A percentile compares a stretch with the other conserved stretches of the same genome.
These are phyloP conservation scores for Leucoma salicis DNA, from an alignment of 2,888 invertebrate genomes.

Conservation along the genomic window DNA sequence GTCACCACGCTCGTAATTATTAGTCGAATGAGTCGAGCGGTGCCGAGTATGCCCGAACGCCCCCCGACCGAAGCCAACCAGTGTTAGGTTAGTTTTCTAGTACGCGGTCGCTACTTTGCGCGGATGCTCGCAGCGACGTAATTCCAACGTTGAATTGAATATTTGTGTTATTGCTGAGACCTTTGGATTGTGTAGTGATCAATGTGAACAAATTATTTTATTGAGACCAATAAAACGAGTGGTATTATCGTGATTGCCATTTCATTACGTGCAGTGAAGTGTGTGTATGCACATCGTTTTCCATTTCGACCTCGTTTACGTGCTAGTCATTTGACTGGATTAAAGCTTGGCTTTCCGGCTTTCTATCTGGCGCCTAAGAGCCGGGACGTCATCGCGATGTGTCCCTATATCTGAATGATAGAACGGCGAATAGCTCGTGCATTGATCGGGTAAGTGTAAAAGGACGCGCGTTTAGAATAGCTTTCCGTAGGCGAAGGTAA, in stretches of 20 bases:
- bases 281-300: slow-evolving; percentile 49
- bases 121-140: slow-evolving; percentile 49
- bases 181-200: slow-evolving; percentile 32
- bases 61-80: slow-evolving; percentile 67
- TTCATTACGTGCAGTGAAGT: slow-evolving; percentile 51
- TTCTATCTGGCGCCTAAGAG: slow-evolving; percentile 52
- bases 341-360: slow-evolving; percentile 50
- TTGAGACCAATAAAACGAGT: slow-evolving; percentile 15
- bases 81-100: slow-evolving; percentile 70
- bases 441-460: slow-evolving; percentile 72
- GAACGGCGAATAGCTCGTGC: too few relatives aligned
- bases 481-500: slow-evolving; percentile 23
- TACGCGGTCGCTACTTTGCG: slow-evolving; percentile 64
- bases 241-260: slow-evolving; percentile 23
- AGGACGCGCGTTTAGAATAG: slow-evolving; percentile 14
- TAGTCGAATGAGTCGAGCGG: slow-evolving; percentile 63
- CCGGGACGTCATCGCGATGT: slow-evolving; percentile 59
- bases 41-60: slow-evolving; percentile 55
- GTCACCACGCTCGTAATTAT: slow-evolving; percentile 62
- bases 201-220: slow-evolving; percentile 17
- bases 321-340: slow-evolving; percentile 51
- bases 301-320: slow-evolving; percentile 68
- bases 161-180: slow-evolving; percentile 36
- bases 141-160: slow-evolving; percentile 32
- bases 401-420: slow-evolving; percentile 56